A percentile compares a stretch with the other conserved stretches of the same genome.
Evolutionary conservation across 2,113 vertebrate species (phyloP).

Genomic region (Eleginops maclovinus): DNA sequence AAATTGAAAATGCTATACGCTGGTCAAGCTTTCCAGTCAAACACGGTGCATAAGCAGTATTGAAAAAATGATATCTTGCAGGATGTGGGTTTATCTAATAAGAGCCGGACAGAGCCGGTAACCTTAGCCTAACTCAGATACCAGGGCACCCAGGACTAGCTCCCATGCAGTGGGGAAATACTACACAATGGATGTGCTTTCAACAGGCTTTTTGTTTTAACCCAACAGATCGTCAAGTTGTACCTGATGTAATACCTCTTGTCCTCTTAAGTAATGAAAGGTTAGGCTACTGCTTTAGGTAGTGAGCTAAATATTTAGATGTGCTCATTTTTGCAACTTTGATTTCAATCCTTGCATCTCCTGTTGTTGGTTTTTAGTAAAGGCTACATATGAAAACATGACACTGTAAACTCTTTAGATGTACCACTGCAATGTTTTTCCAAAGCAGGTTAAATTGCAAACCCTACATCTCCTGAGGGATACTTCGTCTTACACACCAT

Average conservation of each 20-base stretch:
- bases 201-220: background rate
- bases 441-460: background rate
- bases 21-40: background rate
- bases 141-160: background rate
- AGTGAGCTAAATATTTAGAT: background rate
- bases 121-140: background rate
- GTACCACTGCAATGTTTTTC: background rate
- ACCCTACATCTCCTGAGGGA: background rate
- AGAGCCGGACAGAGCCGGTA: background rate
- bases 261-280: background rate
- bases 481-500: background rate
- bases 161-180: background rate
- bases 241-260: background rate
- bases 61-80: background rate
- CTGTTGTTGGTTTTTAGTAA: background rate
- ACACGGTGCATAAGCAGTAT: background rate
- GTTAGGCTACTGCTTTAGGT: background rate
- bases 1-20: background rate
- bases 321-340: background rate
- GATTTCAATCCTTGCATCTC: background rate
- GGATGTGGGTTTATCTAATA: background rate
- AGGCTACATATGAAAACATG: background rate
- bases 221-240: background rate
- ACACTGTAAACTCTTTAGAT: background rate
- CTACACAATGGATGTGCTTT: background rate